Evolutionary conservation across 2,888 invertebrate species (phyloP).

Genomic region (Folsomia candida): DNA sequence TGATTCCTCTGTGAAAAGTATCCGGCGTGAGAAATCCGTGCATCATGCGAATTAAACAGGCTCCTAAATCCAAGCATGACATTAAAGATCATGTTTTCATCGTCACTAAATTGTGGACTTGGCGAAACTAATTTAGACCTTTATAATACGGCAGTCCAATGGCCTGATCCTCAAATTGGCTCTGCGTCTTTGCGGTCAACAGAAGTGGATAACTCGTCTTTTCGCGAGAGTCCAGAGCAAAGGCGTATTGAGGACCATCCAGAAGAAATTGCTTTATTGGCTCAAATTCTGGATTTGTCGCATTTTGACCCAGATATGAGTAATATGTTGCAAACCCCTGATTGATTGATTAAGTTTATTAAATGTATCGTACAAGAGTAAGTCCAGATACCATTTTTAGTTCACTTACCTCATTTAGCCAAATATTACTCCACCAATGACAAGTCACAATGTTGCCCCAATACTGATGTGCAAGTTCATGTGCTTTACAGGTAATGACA

Average conservation of each 20-base stretch:
- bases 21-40: conserved; percentile 56
- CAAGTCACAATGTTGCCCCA: conserved; percentile 21
- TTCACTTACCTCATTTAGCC: conserved; percentile 54
- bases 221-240: conserved; percentile 52
- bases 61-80: conserved; percentile 52
- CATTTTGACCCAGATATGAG: conserved; percentile 38
- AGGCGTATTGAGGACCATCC: conserved; percentile 49
- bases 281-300: conserved; percentile 42
- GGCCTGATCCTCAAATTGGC: conserved; percentile 26
- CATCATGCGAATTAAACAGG: conserved; percentile 59
- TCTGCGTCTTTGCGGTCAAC: conserved; percentile 26
- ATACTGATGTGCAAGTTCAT: conserved; percentile 54
- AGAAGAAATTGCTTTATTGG: conserved; percentile 37
- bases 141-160: conserved; percentile 38
- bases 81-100: too few species aligned
- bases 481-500: too few species aligned
- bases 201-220: conserved; percentile 55
- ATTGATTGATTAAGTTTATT: conserved; percentile 29
- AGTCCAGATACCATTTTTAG: conserved; percentile 48
- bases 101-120: too few species aligned
- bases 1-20: conserved; percentile 54
- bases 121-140: too few species aligned
- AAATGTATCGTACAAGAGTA: background rate
- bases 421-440: conserved; percentile 52
- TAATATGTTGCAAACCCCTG: conserved; percentile 48